Evolutionary conservation across 2,797 vertebrate species (phyloP), one percentile per base, ranked within the genome.

Genomic region (Lerista edwardsae): DNA sequence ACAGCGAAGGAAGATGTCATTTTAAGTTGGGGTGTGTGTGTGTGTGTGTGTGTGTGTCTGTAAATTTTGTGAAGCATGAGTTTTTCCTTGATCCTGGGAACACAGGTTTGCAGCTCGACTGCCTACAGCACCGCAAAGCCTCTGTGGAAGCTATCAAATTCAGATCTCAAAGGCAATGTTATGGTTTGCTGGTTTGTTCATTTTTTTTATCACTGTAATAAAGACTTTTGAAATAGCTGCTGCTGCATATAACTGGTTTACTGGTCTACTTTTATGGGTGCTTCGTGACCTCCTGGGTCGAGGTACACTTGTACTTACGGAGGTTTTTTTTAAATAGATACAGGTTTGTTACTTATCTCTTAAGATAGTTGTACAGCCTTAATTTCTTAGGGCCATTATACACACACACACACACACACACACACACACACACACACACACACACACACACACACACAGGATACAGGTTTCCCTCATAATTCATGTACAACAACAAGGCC

Each of bases 151-250:
- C 44, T 55, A 79, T 84, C 69, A 74, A 55, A 84, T 74, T 74
- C 77, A 73, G 69, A 67, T 47, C 77, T 74, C 71, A 85, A 85
- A 85, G 69, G 83, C 61, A 80, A 85, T 85, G 77, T 74, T 67
- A 80, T 57, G 69, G 59, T 80, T 85, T 85, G 83, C 47, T 85
- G 71, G 78, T 82, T 82, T 82, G 77, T 57, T 85, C 78, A 74
- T 79, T 82, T 82, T n/a, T 80, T 85, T 80, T 67, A 80, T 80
- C 69, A 67, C 77, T n/a, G 36, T 73, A 74, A 85, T 85, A 85
- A 85, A 85, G 69, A 85, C 61, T 80, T 85, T 85, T 74, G 69
- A 74, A 85, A 85, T 57, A 61, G 77, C 77, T 85, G 41, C 77
- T 1, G 2, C 62, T 85, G 34, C 47, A 14, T 80, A 80, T 67